Evolutionary conservation across 2,797 vertebrate genomes (phyloP), one percentile per base, ranked within the genome.

Genomic region (Peromyscus melanophrys): DNA sequence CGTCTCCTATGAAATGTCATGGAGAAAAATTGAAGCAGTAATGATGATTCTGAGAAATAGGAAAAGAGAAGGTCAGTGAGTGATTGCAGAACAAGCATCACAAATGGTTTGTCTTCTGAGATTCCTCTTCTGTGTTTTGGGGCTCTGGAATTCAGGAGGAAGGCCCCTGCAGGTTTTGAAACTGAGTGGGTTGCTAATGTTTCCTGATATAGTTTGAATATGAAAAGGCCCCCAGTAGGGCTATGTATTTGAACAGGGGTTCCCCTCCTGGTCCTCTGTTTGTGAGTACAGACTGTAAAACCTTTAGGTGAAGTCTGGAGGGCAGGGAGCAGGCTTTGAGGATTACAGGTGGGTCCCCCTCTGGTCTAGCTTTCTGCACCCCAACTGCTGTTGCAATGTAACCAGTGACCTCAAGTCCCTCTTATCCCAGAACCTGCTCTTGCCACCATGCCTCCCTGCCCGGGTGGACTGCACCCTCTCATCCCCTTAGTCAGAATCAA

Each of bases 11-110:
- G 71, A 92, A 95, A 95, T 90, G 61, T 7, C 82, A 25, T 23
- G 16, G 77, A 84, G 59, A 90, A 61, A 61, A 4, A 49, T 85
- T 14, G 55, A 13, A 4, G 40, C n/a, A 88, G 2, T 75, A 27
- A 82, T 25, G 31, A 10, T 31, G 73, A 73, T 92, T 96, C 73
- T n/a, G 43, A 96, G 37, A 85, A 89, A 89, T 46, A 57, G 73
- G 75, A 46, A 83, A 83, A 89, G 12, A 59, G 4, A 14, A 78
- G 40, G 76, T 75, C 96, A 96, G 61, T 63, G 82, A 69, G 67
- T 76, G 83, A 43, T 16, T 81, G 10, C 76, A 92, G 88, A 93
- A 63, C 73, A 82, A 94, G 29, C 49, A 67, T 76, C 59, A 71
- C 52, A 13, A 71, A 94, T 69, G 84, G 40, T 86, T 91, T 81